A percentile compares a stretch with the other conserved stretches of the same genome.
These are phyloP conservation scores for Adelphocoris suturalis DNA, from an alignment of 2,888 invertebrate genomes.

Conservation along the genomic window DNA sequence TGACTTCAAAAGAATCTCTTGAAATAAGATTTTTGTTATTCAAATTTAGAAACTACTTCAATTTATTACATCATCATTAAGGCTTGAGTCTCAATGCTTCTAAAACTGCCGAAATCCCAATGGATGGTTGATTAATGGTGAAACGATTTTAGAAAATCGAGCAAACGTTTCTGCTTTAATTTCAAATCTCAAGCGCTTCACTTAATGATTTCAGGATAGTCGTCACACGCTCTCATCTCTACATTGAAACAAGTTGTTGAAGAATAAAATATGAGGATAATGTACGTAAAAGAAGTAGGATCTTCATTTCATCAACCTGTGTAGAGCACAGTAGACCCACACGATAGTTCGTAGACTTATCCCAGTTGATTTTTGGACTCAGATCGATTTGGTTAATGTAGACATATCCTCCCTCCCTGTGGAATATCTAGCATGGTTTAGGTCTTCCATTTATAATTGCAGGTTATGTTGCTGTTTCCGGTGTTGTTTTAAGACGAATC, in stretches of 20 bases:
- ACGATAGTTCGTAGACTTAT: neutral
- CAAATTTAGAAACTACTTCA: no score
- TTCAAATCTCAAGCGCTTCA: slow-evolving; percentile 3
- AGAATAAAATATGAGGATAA: slow-evolving; percentile 21
- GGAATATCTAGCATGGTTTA: slow-evolving; percentile 46
- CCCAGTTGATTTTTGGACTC: neutral
- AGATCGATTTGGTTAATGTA: neutral
- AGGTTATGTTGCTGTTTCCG: slow-evolving; percentile 63
- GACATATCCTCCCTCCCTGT: neutral
- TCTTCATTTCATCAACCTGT: neutral
- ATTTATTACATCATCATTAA: no score
- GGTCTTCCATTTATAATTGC: slow-evolving; percentile 52
- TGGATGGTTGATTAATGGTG: neutral
- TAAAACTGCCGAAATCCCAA: neutral
- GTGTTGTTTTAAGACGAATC: slow-evolving; percentile 59
- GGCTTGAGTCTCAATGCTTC: no score
- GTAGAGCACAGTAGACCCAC: neutral
- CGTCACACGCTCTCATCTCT: slow-evolving; percentile 49
- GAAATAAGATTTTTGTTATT: no score
- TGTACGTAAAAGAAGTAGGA: neutral
- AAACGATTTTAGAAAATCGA: slow-evolving; percentile 30
- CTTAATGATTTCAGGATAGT: slow-evolving; percentile 50
- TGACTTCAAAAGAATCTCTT: no score
- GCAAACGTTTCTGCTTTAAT: neutral
- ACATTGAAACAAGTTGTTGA: slow-evolving; percentile 66